Conservation (phyloP, 2,888 invertebrate genomes). For the Cotesia congregata region DNA sequence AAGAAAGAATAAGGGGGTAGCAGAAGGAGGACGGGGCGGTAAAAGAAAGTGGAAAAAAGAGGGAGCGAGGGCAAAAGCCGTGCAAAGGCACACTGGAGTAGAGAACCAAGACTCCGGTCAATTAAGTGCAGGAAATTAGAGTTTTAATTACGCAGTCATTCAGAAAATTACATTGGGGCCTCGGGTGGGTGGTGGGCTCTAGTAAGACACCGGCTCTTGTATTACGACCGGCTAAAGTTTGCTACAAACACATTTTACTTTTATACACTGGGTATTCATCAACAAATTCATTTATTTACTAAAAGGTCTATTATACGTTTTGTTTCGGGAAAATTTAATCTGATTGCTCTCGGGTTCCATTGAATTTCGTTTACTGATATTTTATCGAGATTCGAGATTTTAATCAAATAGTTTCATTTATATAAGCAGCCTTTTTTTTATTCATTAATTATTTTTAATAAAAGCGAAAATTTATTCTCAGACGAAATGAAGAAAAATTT, state of each 20-base stretch:
- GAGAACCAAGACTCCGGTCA: conserved; percentile 68
- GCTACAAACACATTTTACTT: conserved; percentile 4
- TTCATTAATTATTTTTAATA: too few species aligned
- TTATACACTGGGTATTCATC: conserved; percentile 10
- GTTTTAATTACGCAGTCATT: conserved; percentile 71
- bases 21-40: conserved; percentile 43
- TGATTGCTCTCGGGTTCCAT: not conserved
- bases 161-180: conserved; percentile 70
- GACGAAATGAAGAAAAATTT: too few species aligned
- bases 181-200: conserved; percentile 58
- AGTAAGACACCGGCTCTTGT: not conserved
- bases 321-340: not conserved
- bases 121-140: conserved; percentile 71
- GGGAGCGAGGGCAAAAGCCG: conserved; percentile 44
- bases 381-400: not conserved
- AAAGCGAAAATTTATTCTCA: too few species aligned
- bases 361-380: not conserved
- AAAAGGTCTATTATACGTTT: not conserved
- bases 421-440: too few species aligned
- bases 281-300: conserved; percentile 8
- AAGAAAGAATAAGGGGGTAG: conserved; percentile 42
- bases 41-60: conserved; percentile 39
- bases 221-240: not conserved
- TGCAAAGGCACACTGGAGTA: conserved; percentile 37
- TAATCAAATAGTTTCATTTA: too few species aligned